Conservation (phyloP, 2,888 invertebrate species). For the Oligia latruncula region DNA sequence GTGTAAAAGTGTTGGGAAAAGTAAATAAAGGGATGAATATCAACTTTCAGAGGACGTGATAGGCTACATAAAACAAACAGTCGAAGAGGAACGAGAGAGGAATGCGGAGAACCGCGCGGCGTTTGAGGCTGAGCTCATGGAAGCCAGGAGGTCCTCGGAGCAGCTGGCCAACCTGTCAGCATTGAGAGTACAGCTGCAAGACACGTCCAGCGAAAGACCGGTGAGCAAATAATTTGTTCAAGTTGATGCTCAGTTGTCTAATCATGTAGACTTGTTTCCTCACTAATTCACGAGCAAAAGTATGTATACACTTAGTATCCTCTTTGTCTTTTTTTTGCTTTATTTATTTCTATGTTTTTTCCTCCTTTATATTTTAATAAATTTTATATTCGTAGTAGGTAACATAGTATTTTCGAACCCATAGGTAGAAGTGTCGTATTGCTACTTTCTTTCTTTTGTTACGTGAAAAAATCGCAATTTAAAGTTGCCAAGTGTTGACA, state of each 20-base stretch:
- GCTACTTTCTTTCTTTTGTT: too few species aligned
- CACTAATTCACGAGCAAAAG: background rate
- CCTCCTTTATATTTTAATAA: too few species aligned
- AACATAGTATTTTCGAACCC: too few species aligned
- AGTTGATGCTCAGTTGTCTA: background rate
- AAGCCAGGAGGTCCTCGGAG: conserved; percentile 81
- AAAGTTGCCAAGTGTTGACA: too few species aligned
- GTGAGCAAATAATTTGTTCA: conserved; percentile 66
- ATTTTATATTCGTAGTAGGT: too few species aligned
- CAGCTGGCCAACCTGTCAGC: conserved; percentile 80
- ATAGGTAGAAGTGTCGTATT: too few species aligned
- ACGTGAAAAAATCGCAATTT: too few species aligned
- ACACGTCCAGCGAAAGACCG: conserved; percentile 76
- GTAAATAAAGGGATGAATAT: background rate
- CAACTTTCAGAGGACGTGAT: conserved; percentile 82
- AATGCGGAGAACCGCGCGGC: conserved; percentile 82
- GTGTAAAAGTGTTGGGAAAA: background rate
- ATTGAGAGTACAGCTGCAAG: conserved; percentile 80
- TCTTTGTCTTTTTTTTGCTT: too few species aligned
- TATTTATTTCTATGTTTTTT: too few species aligned
- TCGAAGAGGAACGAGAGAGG: conserved; percentile 84
- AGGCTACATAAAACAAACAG: conserved; percentile 81
- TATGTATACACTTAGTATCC: too few species aligned
- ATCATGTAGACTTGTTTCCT: background rate
- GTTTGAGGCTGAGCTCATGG: conserved; percentile 80